phyloP scores from a whole-genome alignment of 64 coral and sea anemone species.

The Actinia equina region DNA sequence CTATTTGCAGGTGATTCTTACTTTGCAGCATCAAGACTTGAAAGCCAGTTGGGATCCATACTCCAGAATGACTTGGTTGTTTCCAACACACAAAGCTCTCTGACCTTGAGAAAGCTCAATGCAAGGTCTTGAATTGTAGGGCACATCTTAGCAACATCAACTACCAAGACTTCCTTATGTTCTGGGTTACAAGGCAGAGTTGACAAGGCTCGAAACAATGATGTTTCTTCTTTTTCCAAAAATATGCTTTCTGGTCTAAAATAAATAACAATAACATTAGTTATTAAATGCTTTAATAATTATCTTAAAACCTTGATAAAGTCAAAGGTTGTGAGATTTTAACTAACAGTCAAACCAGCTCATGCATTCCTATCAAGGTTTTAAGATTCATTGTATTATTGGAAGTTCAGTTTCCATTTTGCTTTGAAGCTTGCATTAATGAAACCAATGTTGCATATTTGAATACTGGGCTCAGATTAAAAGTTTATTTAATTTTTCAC shows the following conservation, averaged over 20 bases:
- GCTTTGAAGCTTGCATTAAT: too few species aligned
- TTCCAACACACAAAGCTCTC: constrained; percentile 72
- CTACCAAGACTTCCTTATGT: constrained; percentile 78
- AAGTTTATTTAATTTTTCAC: too few species aligned
- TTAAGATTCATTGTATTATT: too few species aligned
- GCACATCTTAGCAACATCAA: constrained; percentile 71
- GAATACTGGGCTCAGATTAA: too few species aligned
- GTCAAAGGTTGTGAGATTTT: not conserved
- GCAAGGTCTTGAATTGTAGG: constrained; percentile 61
- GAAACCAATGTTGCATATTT: too few species aligned
- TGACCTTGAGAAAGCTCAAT: constrained; percentile 68
- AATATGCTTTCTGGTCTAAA: constrained; percentile 94
- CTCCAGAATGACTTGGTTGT: constrained; percentile 86
- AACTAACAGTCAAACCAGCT: constrained; percentile 73
- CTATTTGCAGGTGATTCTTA: not conserved
- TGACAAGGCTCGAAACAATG: constrained; percentile 70
- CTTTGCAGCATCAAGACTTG: constrained; percentile 79
- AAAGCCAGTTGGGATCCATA: constrained; percentile 85
- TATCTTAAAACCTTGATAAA: too few species aligned
- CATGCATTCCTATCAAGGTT: constrained; percentile 35
- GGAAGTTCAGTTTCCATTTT: too few species aligned
- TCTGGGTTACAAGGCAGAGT: constrained; percentile 64
- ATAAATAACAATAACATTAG: constrained; percentile 4
- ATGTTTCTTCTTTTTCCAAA: constrained; percentile 91
- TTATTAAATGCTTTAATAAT: not conserved